These are phyloP conservation scores for Bos indicus DNA, from an alignment of 2,113 vertebrate species.

Conservation along the genomic window DNA sequence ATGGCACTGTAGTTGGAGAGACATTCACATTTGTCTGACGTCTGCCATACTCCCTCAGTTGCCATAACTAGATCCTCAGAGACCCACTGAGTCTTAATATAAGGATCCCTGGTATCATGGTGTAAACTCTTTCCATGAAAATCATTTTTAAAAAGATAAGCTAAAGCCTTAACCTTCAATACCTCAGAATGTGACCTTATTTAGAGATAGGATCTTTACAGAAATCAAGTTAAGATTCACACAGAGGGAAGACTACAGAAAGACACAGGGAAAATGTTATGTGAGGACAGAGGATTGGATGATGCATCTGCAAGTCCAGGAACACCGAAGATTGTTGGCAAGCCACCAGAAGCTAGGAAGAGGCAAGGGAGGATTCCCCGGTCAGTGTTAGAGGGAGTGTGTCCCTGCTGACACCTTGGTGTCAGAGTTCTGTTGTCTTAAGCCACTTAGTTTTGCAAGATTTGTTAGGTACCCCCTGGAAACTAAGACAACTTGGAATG, in stretches of 20 bases:
- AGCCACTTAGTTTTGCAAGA: not conserved
- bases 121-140: not conserved
- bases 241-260: not conserved
- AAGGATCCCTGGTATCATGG: not conserved
- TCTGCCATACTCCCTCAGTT: not conserved
- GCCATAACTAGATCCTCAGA: not conserved
- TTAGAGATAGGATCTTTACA: not conserved
- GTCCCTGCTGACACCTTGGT: not conserved
- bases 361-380: not conserved
- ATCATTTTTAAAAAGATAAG: too few species aligned
- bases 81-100: not conserved
- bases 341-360: not conserved
- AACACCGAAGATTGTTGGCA: not conserved
- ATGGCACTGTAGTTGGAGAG: not conserved
- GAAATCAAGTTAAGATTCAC: not conserved
- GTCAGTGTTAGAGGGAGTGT: not conserved
- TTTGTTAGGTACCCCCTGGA: not conserved
- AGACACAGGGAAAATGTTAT: rapidly evolving
- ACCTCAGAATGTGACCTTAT: not conserved
- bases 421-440: not conserved
- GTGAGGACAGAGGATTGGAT: not conserved
- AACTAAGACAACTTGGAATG: not conserved
- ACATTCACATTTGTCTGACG: not conserved
- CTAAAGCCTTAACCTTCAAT: not conserved
- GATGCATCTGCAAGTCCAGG: not conserved